Conservation (phyloP, 1,140 invertebrate genomes). For the Neodiprion pinetum region DNA sequence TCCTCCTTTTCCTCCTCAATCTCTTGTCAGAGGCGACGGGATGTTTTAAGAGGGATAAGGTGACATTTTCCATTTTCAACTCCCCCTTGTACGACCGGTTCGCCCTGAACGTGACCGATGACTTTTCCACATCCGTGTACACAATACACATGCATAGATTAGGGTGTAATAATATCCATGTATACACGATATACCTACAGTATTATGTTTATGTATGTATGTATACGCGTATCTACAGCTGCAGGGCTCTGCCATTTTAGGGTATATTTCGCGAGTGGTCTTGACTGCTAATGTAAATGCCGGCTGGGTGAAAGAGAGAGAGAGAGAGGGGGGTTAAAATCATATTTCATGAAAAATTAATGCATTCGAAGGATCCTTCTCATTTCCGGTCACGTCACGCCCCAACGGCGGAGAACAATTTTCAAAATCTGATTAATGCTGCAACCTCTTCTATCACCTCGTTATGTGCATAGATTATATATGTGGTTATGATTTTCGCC, state of each 20-base stretch:
- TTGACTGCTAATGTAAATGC: conserved; percentile 2
- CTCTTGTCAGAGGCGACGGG: neutral
- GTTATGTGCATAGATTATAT: neutral
- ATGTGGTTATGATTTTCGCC: neutral
- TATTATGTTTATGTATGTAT: too few relatives aligned
- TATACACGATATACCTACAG: too few relatives aligned
- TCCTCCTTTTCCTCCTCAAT: neutral
- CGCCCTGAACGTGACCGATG: neutral
- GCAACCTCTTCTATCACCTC: neutral
- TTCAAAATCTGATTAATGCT: conserved; percentile 12
- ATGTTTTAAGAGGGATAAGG: neutral
- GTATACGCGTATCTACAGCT: neutral
- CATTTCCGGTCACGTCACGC: conserved; percentile 11
- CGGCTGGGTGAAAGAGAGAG: neutral
- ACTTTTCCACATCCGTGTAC: neutral
- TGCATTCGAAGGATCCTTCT: conserved; percentile 10
- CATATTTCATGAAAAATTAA: conserved; percentile 16
- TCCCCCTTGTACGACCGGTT: neutral
- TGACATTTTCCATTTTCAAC: conserved; percentile 5
- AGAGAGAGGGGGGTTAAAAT: neutral
- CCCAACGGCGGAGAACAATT: neutral
- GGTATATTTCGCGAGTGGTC: conserved; percentile 5
- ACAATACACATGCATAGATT: too few relatives aligned
- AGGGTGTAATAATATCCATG: too few relatives aligned
- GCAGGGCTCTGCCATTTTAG: neutral